These are phyloP conservation scores for Aproaerema taeniolella DNA, from an alignment of 2,888 invertebrate species.

Conservation along the genomic window DNA sequence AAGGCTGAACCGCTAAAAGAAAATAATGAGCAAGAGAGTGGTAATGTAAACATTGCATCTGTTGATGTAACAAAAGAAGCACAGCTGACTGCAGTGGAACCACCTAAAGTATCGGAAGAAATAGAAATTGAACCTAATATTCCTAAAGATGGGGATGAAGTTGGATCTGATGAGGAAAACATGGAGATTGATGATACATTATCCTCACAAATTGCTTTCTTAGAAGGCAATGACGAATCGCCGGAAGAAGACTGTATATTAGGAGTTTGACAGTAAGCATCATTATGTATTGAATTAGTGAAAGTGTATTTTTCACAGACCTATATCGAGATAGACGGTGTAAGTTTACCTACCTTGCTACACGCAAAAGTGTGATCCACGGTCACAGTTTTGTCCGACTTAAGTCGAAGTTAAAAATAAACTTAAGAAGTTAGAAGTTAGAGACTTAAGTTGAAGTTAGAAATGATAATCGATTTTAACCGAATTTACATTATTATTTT, in stretches of 20 bases:
- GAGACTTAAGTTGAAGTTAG: too few relatives aligned
- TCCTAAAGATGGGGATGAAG: neutral
- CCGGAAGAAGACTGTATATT: slow-evolving; percentile 1
- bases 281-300: too few relatives aligned
- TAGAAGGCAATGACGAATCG: neutral
- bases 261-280: neutral
- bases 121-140: neutral
- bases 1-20: too few relatives aligned
- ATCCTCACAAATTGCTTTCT: neutral
- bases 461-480: too few relatives aligned
- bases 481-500: too few relatives aligned
- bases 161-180: neutral
- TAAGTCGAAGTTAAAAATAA: too few relatives aligned
- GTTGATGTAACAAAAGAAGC: neutral
- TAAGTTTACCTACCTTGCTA: too few relatives aligned
- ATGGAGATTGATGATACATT: neutral
- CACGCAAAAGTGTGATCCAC: too few relatives aligned
- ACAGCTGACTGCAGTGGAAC: neutral
- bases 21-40: neutral
- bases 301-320: too few relatives aligned
- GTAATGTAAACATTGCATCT: neutral
- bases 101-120: neutral
- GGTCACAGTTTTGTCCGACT: too few relatives aligned
- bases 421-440: too few relatives aligned
- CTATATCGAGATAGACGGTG: too few relatives aligned